Percentiles rank a stretch among this genome's conserved stretches.
phyloP scores from a whole-genome alignment of 2,888 invertebrate species.

The Matsumyia berberina region DNA sequence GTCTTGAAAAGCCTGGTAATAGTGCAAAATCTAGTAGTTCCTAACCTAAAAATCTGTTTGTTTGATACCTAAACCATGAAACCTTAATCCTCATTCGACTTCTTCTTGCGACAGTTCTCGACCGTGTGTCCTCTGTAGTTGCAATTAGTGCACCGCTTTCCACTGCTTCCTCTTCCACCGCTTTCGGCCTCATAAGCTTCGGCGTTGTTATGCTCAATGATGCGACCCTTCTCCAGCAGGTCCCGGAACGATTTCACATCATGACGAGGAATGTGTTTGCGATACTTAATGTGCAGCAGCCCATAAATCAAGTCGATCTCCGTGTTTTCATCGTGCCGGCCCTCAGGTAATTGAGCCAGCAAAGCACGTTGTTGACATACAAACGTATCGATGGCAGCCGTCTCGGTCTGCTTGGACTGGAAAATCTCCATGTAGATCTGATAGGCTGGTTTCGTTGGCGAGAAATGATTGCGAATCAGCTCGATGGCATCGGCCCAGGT shows the following conservation, averaged over 20 bases:
- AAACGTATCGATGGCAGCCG: slow-evolving; percentile 43
- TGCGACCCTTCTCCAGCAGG: slow-evolving; percentile 78
- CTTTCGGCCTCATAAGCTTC: slow-evolving; percentile 13
- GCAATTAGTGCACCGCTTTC: slow-evolving; percentile 68
- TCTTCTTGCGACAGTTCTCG: slow-evolving; percentile 80
- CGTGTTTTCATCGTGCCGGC: slow-evolving; percentile 51
- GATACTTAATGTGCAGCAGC: slow-evolving; percentile 53
- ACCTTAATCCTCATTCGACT: not conserved
- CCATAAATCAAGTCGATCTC: slow-evolving; percentile 66
- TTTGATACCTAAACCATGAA: not conserved
- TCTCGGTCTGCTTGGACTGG: slow-evolving; percentile 32
- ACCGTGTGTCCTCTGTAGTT: slow-evolving; percentile 81
- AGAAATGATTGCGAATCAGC: slow-evolving; percentile 49
- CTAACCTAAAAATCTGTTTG: not conserved
- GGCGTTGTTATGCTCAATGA: slow-evolving; percentile 61
- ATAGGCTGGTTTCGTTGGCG: slow-evolving; percentile 46
- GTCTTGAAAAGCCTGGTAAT: slow-evolving; percentile 38
- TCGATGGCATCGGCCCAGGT: slow-evolving; percentile 45
- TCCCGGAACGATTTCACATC: slow-evolving; percentile 80
- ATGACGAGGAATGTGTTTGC: slow-evolving; percentile 77
- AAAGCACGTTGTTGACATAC: slow-evolving; percentile 59
- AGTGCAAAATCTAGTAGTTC: slow-evolving; percentile 42
- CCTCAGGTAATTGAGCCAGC: slow-evolving; percentile 57
- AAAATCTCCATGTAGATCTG: slow-evolving; percentile 62
- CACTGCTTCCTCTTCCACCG: not conserved